Conservation (phyloP, 2,113 vertebrate genomes). For the Catharus bicknelli region DNA sequence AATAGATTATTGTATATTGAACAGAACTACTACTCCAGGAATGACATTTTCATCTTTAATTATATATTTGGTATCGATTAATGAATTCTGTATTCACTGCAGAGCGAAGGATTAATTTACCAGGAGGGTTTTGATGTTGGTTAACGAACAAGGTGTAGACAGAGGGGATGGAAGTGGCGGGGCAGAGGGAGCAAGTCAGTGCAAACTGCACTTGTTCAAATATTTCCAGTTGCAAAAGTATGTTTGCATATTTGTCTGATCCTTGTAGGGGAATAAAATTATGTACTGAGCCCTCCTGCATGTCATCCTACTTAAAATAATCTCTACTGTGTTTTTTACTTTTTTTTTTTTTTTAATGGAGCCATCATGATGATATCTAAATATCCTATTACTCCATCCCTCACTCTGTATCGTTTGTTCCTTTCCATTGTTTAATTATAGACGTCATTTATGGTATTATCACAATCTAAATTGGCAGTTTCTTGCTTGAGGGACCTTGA, state of each 20-base stretch:
- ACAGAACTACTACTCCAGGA: background rate
- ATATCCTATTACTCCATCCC: background rate
- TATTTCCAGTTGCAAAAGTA: background rate
- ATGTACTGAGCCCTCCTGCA: background rate
- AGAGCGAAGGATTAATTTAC: background rate
- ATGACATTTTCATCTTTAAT: background rate
- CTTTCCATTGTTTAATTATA: background rate
- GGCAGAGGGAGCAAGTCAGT: background rate
- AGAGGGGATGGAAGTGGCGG: rapidly evolving
- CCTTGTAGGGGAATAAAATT: background rate
- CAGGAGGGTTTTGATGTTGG: background rate
- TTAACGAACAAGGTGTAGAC: background rate
- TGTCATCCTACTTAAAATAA: background rate
- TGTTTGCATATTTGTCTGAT: background rate
- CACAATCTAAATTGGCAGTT: background rate
- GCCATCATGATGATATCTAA: background rate
- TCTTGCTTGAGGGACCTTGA: slow-evolving; percentile 26
- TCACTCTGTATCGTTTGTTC: background rate
- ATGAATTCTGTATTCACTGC: background rate
- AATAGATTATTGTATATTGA: background rate
- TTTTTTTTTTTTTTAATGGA: background rate
- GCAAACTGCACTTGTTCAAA: background rate
- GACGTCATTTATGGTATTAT: background rate
- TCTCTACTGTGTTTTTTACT: background rate
- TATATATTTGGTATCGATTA: slow-evolving; percentile 6